These are phyloP conservation scores for Copidosoma floridanum DNA, from an alignment of 1,140 invertebrate species.

Conservation along the genomic window DNA sequence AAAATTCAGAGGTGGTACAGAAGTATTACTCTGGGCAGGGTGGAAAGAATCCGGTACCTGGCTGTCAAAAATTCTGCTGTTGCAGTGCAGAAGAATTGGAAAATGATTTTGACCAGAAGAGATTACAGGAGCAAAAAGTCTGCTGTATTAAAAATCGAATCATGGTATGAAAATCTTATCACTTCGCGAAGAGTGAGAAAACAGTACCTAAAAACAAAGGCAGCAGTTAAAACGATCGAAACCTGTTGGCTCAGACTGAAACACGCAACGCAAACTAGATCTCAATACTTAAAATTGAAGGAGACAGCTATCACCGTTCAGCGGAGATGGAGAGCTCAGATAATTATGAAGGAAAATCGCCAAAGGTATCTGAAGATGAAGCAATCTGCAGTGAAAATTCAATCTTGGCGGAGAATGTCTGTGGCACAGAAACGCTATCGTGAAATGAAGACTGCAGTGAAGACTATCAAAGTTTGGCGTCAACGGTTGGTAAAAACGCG, in stretches of 20 bases:
- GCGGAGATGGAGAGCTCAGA: constrained; percentile 34
- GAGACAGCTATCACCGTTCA: constrained; percentile 32
- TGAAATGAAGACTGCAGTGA: constrained; percentile 37
- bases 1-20: constrained; percentile 41
- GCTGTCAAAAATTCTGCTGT: constrained; percentile 28
- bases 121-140: too few species aligned
- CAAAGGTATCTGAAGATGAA: constrained; percentile 40
- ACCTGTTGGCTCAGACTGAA: constrained; percentile 39
- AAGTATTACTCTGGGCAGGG: constrained; percentile 8
- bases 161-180: too few species aligned
- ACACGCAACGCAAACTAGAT: constrained; percentile 33
- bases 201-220: too few species aligned
- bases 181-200: too few species aligned
- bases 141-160: constrained; percentile 35
- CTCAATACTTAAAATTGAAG: constrained; percentile 31
- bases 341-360: constrained; percentile 32
- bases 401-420: too few species aligned
- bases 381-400: too few species aligned
- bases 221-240: constrained; percentile 48
- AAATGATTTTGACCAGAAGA: constrained; percentile 23
- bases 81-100: constrained; percentile 40
- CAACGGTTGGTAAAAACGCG: constrained; percentile 37
- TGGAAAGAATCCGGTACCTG: constrained; percentile 7
- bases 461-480: constrained; percentile 47
- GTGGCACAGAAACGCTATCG: too few species aligned